Evolutionary conservation across 1,140 invertebrate species (phyloP), one percentile per base, ranked within the genome.

Genomic region (Sinella curviseta): DNA sequence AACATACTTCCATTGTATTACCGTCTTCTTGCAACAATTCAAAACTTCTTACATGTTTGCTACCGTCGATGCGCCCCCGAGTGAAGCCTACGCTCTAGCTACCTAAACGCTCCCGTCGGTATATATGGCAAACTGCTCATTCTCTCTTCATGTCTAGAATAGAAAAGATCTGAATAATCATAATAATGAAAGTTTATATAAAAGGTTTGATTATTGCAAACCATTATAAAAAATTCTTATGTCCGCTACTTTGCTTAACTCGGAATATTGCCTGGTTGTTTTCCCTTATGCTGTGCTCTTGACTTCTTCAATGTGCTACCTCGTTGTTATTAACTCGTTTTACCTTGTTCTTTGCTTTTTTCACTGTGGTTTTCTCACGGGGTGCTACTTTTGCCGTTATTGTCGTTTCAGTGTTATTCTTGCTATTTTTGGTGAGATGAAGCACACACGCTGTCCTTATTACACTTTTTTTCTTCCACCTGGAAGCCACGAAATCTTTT

Each of bases 111-210:
- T 48, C 39, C 20, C 8, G 8, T 48, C 39, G 39, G 8, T 48
- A 48, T 48, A 60, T 33, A 31, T 70, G 26, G 55, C 31, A 30
- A 70, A 70, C 4, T 70, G 26, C 26, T 70, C 65, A 70, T 70
- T 70, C 31, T 33, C 3, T 30, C 12, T 31, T n/a, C 31, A 33
- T 70, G 65, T 24, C n/a, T 70, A n/a, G 65, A 70, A 70, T 70
- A 70, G 8, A 60, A 26, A 48, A 12, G 20, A 48, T 48, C 57
- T n/a, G 14, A 12, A 70, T 70, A 70, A 70, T 70, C 26, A 70
- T 70, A 31, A 31, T 70, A 70, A 70, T 70, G 26, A 70, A 70
- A 70, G 26, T 70, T 70, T 70, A 70, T 70, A 70, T 70, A 70
- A 31, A 70, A 31, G 65, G 65, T 70, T 70, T 70, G 28, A 70